Conservation (phyloP, 2,888 invertebrate genomes). For the Diabrotica balteata region DNA sequence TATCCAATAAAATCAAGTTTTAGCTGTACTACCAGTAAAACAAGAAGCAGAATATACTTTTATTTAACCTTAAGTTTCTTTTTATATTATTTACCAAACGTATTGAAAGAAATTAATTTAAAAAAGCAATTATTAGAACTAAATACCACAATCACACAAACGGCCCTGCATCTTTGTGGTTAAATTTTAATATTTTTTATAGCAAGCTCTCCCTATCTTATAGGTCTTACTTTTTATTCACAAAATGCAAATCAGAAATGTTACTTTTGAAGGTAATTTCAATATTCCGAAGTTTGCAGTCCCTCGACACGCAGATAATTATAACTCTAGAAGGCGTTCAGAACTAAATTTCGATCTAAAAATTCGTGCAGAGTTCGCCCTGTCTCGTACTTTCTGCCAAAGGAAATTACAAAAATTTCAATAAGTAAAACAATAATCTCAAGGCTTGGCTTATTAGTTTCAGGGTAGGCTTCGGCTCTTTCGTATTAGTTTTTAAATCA, state of each 20-base stretch:
- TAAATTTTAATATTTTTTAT: too few species aligned
- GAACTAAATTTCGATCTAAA: conserved; percentile 20
- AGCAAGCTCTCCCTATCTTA: too few species aligned
- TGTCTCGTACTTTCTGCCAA: conserved; percentile 6
- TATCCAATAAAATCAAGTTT: too few species aligned
- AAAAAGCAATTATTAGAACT: too few species aligned
- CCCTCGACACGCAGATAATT: conserved; percentile 8
- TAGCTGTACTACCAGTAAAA: too few species aligned
- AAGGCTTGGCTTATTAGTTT: conserved; percentile 19
- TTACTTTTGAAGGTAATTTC: conserved; percentile 3
- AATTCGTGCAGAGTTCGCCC: conserved; percentile 5
- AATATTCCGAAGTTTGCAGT: conserved; percentile 5
- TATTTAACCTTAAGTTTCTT: too few species aligned
- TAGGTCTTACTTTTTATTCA: not conserved
- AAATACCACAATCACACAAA: too few species aligned
- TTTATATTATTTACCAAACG: too few species aligned
- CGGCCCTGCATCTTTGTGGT: too few species aligned
- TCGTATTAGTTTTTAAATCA: not conserved
- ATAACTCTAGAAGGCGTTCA: conserved; percentile 7
- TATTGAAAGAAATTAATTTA: too few species aligned
- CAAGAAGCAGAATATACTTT: too few species aligned
- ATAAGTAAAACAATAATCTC: conserved; percentile 33
- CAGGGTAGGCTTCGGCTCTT: conserved; percentile 2
- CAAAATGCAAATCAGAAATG: conserved; percentile 9
- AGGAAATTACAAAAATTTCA: conserved; percentile 32